A percentile compares a stretch with the other conserved stretches of the same genome.
These are phyloP conservation scores for Catharus minimus DNA, from an alignment of 2,113 vertebrate genomes.

Conservation along the genomic window DNA sequence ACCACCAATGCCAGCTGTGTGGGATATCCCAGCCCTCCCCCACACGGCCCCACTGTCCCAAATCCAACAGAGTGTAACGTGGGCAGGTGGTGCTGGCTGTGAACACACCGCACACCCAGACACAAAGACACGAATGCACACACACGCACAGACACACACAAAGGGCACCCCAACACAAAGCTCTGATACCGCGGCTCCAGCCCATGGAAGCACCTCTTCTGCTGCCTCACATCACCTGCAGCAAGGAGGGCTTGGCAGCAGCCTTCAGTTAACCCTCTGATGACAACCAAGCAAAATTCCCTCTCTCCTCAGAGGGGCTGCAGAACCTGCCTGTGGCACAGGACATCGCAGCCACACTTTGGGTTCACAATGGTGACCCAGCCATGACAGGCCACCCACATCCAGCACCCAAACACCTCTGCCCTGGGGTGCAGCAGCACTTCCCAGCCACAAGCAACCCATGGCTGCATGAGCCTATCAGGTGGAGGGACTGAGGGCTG, in stretches of 20 bases:
- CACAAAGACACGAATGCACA: no score
- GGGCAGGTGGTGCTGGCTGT: no score
- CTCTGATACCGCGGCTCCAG: fast-evolving
- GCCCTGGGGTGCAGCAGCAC: not conserved
- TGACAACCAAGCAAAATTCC: fast-evolving
- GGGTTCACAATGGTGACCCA: fast-evolving
- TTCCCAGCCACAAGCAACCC: not conserved
- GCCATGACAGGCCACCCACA: not conserved
- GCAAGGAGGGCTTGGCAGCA: fast-evolving
- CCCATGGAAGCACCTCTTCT: fast-evolving
- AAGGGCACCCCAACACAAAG: not conserved
- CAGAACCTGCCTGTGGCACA: fast-evolving
- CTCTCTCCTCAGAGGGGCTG: not conserved
- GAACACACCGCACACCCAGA: no score
- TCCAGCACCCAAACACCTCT: not conserved
- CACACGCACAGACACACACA: not conserved
- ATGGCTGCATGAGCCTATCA: not conserved
- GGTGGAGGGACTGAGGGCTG: not conserved
- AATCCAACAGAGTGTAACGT: fast-evolving
- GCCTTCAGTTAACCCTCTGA: not conserved
- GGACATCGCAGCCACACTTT: fast-evolving
- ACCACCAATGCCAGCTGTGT: conserved; percentile 20
- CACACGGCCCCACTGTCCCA: fast-evolving
- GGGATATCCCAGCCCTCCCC: fast-evolving
- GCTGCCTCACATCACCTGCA: not conserved